Evolutionary conservation across 2,888 invertebrate species (phyloP).

Genomic region (Chloromyia formosa): DNA sequence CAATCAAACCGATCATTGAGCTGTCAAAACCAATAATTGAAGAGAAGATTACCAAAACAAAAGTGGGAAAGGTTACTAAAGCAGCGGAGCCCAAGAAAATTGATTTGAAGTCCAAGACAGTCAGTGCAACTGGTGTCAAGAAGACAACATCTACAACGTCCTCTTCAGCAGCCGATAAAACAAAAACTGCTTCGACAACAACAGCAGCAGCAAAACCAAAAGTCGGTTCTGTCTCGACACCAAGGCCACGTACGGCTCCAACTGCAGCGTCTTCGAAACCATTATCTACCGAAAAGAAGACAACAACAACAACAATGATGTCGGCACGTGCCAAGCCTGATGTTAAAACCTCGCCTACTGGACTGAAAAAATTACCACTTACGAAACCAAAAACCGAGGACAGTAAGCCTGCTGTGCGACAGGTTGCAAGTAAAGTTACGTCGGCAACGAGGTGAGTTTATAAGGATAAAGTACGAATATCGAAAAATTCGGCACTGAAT

Average conservation of each 20-base stretch:
- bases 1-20: constrained; percentile 16
- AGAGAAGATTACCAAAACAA: constrained; percentile 16
- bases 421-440: constrained; percentile 13
- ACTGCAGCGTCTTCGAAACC: constrained; percentile 46
- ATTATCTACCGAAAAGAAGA: constrained; percentile 40
- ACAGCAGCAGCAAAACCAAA: constrained; percentile 37
- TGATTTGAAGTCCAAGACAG: constrained; percentile 39
- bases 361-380: constrained; percentile 22
- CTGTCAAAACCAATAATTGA: constrained; percentile 44
- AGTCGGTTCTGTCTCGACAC: constrained; percentile 40
- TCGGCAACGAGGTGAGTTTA: constrained; percentile 16
- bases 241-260: constrained; percentile 47
- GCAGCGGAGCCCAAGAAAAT: constrained; percentile 43
- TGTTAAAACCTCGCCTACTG: constrained; percentile 9
- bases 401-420: constrained; percentile 7
- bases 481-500: too few relatives aligned
- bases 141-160: constrained; percentile 42
- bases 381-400: constrained; percentile 39
- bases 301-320: constrained; percentile 23
- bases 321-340: constrained; percentile 32
- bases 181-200: constrained; percentile 45
- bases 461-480: not conserved
- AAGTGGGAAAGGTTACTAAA: constrained; percentile 23
- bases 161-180: constrained; percentile 40
- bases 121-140: constrained; percentile 33